Conservation (phyloP, 2,797 vertebrate species). For the Pygocentrus nattereri region DNA sequence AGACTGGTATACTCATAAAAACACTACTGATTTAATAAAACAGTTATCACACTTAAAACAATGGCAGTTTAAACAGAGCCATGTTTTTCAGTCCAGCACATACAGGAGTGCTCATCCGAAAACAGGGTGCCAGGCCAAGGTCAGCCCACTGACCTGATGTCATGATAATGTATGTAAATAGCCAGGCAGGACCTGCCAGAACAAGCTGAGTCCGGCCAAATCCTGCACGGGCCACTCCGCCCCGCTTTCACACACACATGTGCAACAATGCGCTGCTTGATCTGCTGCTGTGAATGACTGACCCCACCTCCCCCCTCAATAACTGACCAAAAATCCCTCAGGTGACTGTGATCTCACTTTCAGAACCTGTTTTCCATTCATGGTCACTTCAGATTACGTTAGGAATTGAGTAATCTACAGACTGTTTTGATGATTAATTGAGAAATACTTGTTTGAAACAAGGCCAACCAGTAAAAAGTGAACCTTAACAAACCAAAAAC, state of each 20-base stretch:
- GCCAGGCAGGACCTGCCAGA: conserved; percentile 73
- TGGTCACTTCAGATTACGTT: not conserved
- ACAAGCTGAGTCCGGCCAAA: conserved; percentile 77
- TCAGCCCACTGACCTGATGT: conserved; percentile 67
- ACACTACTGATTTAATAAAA: not conserved
- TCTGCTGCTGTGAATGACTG: not conserved
- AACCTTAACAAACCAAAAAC: too few species aligned
- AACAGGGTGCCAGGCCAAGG: conserved; percentile 57
- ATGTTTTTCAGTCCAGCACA: not conserved
- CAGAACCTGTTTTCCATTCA: not conserved
- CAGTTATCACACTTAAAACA: not conserved
- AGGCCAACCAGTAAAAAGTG: too few species aligned
- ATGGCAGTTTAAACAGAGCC: not conserved
- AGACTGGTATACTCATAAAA: not conserved
- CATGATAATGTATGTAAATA: conserved; percentile 79
- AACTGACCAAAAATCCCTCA: conserved; percentile 7
- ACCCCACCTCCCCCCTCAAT: not conserved
- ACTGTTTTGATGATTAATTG: not conserved
- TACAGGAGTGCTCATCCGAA: not conserved
- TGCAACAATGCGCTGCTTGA: conserved; percentile 63
- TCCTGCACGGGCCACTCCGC: conserved; percentile 64
- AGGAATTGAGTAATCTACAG: not conserved
- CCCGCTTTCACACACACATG: conserved; percentile 69
- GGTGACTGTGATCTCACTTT: not conserved
- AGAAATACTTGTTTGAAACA: not conserved